Evolutionary conservation across 1,140 invertebrate species (phyloP).

Genomic region (Macrobrachium rosenbergii): DNA sequence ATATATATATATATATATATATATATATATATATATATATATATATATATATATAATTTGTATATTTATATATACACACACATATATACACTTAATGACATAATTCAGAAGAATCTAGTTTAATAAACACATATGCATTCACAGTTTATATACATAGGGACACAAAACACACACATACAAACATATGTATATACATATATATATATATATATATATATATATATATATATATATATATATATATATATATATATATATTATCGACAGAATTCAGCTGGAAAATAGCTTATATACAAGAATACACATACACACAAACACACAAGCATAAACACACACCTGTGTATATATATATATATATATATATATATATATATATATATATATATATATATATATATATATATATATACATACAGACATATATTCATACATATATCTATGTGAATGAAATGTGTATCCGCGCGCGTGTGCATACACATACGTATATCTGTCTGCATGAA

Average conservation of each 20-base stretch:
- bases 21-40: not conserved
- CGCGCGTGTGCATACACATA: not conserved
- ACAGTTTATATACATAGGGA: too few relatives aligned
- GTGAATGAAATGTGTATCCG: too few relatives aligned
- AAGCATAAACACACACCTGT: not conserved
- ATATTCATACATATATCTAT: not conserved
- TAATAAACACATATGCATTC: not conserved
- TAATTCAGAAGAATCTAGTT: too few relatives aligned
- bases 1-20: too few relatives aligned
- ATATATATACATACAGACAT: not conserved
- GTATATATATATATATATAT: slow-evolving; percentile 11
- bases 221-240: slow-evolving; percentile 20
- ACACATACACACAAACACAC: slow-evolving; percentile 20
- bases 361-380: not conserved
- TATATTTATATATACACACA: not conserved
- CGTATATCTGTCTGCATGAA: not conserved
- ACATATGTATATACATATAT: not conserved
- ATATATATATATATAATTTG: not conserved
- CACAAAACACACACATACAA: too few relatives aligned
- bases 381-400: slow-evolving; percentile 16
- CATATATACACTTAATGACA: too few relatives aligned
- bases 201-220: not conserved
- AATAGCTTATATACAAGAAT: not conserved
- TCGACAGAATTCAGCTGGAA: not conserved
- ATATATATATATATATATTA: not conserved